Evolutionary conservation across 2,888 invertebrate species (phyloP), one percentile per base, ranked within the genome.

Genomic region (Ganaspis brasiliensis): DNA sequence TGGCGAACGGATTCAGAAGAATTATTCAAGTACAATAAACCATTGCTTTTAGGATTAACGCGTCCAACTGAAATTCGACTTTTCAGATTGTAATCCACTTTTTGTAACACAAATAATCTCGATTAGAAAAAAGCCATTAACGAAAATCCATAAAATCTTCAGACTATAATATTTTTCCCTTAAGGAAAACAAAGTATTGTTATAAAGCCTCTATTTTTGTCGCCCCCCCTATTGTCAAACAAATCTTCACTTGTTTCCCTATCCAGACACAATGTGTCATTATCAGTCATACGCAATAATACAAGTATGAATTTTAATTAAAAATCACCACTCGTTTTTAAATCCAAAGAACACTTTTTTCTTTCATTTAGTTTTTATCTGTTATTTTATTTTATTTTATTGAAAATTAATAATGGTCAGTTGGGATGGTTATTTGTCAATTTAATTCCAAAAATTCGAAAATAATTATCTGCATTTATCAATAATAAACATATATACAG

Each of bases 71-170:
- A 45, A 49, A 67, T 45, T 45, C 9, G n/a, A 45, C 19, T 40
- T 45, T 67, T 49, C 1, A 24, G n/a, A 40, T 45, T 10, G 45
- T 26, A 16, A 67, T 45, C 67, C 67, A 10, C 10, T 40, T 24
- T 67, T 16, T 40, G 63, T 24, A 24, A 21, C n/a, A 6, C 45
- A 45, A 67, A 24, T 45, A 67, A 67, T 67, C 45, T 24, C 45
- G 40, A 67, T 67, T 67, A 61, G 40, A 8, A 21, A 52, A 63
- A 19, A 37, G 21, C 37, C 63, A 63, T 63, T 63, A 63, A 61
- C 37, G 61, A 61, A 61, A 61, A 61, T 19, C 10, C 40, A 40
- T 63, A 63, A 63, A 63, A 21, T 0, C 37, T 40, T 12, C 8
- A 1, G 12, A 37, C 14, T 35, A 40, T 26, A 67, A 24, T 52